Conservation (phyloP, 1,140 invertebrate species). For the Chionoecetes opilio region DNA sequence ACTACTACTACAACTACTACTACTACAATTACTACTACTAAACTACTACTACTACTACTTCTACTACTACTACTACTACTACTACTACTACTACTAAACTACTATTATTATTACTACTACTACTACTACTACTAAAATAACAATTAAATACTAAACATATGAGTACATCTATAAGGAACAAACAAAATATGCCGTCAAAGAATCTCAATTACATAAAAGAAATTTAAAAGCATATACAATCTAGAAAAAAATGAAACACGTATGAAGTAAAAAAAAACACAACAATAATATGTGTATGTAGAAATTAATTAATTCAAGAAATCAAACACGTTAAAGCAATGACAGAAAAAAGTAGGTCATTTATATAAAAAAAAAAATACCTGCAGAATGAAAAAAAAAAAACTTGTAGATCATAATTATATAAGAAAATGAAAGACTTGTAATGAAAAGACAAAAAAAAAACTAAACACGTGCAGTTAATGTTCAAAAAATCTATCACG, state of each 20-base stretch:
- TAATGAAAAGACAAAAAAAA: neutral
- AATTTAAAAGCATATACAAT: slow-evolving; percentile 10
- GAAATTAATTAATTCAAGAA: neutral
- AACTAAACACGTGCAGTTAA: slow-evolving; percentile 28
- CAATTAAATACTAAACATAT: no score
- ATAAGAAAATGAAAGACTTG: neutral
- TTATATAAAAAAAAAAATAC: neutral
- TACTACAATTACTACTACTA: no score
- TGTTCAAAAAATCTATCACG: slow-evolving; percentile 14
- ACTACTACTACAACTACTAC: no score
- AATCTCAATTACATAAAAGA: no score
- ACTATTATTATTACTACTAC: no score
- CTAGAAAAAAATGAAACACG: neutral
- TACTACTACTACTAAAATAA: no score
- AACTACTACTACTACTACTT: no score
- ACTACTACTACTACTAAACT: no score
- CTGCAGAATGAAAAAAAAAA: neutral
- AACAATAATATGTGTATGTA: slow-evolving; percentile 24
- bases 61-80: no score
- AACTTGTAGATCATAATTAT: no score
- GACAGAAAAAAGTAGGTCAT: neutral
- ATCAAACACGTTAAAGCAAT: neutral
- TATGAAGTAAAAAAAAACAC: no score
- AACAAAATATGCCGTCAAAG: no score
- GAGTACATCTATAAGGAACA: slow-evolving; percentile 14